These are phyloP conservation scores for Cheilosia scutellata DNA, from an alignment of 2,888 invertebrate genomes.

Conservation along the genomic window DNA sequence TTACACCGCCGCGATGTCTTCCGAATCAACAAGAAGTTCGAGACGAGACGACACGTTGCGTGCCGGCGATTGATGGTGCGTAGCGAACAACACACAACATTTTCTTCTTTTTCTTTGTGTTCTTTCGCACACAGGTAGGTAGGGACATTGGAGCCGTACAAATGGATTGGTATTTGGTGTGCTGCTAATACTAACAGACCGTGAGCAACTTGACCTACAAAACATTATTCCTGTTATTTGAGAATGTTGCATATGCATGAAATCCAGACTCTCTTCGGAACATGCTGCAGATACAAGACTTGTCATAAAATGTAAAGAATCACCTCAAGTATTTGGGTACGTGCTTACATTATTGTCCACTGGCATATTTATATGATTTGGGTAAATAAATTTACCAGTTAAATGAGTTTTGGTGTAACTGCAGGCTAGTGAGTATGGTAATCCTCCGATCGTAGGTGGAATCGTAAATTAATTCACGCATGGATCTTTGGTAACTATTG, in stretches of 20 bases:
- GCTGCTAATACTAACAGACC: constrained; percentile 27
- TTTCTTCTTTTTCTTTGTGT: constrained; percentile 17
- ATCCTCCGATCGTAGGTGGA: neutral
- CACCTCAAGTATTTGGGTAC: constrained; percentile 38
- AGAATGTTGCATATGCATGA: constrained; percentile 71
- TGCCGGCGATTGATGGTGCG: constrained; percentile 74
- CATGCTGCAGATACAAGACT: constrained; percentile 61
- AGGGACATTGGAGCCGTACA: neutral
- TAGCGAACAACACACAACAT: constrained; percentile 58
- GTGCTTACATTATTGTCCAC: constrained; percentile 42
- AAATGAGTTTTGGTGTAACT: constrained; percentile 45
- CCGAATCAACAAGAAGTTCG: constrained; percentile 67
- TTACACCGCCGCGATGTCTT: constrained; percentile 29
- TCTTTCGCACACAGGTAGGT: constrained; percentile 27
- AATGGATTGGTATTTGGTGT: neutral
- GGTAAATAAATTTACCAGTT: constrained; percentile 51
- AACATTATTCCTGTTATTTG: constrained; percentile 83
- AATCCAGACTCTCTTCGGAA: constrained; percentile 40
- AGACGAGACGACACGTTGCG: constrained; percentile 49
- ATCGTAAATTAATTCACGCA: constrained; percentile 31
- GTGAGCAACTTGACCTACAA: constrained; percentile 83
- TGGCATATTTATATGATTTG: constrained; percentile 64
- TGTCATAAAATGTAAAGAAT: constrained; percentile 4
- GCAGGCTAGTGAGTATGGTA: constrained; percentile 9
- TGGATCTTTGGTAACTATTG: constrained; percentile 15